Percentiles rank a stretch among this genome's conserved stretches.
These are phyloP conservation scores for Poecilia picta DNA, from an alignment of 2,797 vertebrate species.

Conservation along the genomic window DNA sequence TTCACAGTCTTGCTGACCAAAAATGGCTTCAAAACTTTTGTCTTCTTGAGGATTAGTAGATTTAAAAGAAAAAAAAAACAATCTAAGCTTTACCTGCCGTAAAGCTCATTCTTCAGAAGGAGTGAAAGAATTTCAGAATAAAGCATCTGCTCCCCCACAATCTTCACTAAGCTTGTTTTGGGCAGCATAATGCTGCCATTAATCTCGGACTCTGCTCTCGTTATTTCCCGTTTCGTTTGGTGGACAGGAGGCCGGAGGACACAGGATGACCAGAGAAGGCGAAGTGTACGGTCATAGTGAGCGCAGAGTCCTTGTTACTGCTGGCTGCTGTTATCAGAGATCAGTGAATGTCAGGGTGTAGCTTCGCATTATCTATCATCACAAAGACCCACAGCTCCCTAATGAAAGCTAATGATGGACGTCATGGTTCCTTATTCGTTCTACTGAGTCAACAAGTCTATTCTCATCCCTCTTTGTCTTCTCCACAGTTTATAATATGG, in stretches of 20 bases:
- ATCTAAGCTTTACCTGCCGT: neutral
- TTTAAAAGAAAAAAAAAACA: neutral
- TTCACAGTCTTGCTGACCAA: neutral
- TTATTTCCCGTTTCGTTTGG: slow-evolving; percentile 77
- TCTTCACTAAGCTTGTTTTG: slow-evolving; percentile 30
- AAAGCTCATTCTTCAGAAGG: slow-evolving; percentile 7
- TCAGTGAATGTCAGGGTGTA: slow-evolving; percentile 59
- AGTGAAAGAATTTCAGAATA: slow-evolving; percentile 39
- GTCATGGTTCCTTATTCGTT: slow-evolving; percentile 54
- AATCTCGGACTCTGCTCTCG: slow-evolving; percentile 70
- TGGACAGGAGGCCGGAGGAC: slow-evolving; percentile 59
- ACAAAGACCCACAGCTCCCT: slow-evolving; percentile 49
- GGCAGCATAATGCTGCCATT: slow-evolving; percentile 72
- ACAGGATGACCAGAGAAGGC: slow-evolving; percentile 49
- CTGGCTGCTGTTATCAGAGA: slow-evolving; percentile 60
- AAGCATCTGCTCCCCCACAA: slow-evolving; percentile 18
- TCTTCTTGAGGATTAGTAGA: neutral
- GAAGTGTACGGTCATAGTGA: slow-evolving; percentile 66
- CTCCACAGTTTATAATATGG: slow-evolving; percentile 74
- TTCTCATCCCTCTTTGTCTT: slow-evolving; percentile 70
- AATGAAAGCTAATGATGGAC: slow-evolving; percentile 74
- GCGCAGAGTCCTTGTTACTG: slow-evolving; percentile 49
- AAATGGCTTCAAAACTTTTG: neutral
- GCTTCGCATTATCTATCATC: slow-evolving; percentile 65
- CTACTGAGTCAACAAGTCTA: slow-evolving; percentile 63